Evolutionary conservation across 2,888 invertebrate genomes (phyloP), one percentile per base, ranked within the genome.

Genomic region (Eudasyphora cyanicolor): DNA sequence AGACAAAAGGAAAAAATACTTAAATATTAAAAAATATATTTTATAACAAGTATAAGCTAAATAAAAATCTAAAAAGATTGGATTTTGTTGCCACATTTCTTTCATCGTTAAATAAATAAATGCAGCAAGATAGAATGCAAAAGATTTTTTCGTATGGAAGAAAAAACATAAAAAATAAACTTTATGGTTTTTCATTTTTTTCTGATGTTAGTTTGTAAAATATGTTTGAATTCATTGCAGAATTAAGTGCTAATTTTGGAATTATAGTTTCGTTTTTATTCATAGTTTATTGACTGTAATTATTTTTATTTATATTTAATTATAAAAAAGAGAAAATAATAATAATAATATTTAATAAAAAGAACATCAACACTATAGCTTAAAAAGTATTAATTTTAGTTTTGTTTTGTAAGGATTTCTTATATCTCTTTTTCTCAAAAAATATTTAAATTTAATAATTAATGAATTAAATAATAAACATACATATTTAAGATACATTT

Each of bases 361-460:
- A 85, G 71, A 86, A 86, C 87, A 84, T 86, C 84, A 86, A 83
- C n/a, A n/a, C 85, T 86, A 82, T 86, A 85, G 83, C 86, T 87
- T 87, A 86, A 84, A 87, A 86, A 85, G 81, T n/a, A 85, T 84
- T n/a, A 76, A 78, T 76, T 82, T 54, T 75, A 27, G 17, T 42
- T 57, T 67, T 49, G n/a, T 51, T 10, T 67, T 57, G 27, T 76
- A 35, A 14, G n/a, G 49, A 67, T 79, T 82, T 79, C n/a, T n/a
- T n/a, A n/a, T 67, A 32, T 69, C 76, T 80, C 76, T 67, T 76
- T 73, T 60, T 79, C 76, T 76, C 57, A 76, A 82, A 51, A 71
- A 81, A 70, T 82, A 77, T 84, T 81, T 79, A 84, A 77, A 81
- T 73, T 76, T 79, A 79, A 80, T 84, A 81, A 79, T 81, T 79